Evolutionary conservation across 2,113 vertebrate species (phyloP), one percentile per base, ranked within the genome.

Genomic region (Myrmophylax atrothorax): DNA sequence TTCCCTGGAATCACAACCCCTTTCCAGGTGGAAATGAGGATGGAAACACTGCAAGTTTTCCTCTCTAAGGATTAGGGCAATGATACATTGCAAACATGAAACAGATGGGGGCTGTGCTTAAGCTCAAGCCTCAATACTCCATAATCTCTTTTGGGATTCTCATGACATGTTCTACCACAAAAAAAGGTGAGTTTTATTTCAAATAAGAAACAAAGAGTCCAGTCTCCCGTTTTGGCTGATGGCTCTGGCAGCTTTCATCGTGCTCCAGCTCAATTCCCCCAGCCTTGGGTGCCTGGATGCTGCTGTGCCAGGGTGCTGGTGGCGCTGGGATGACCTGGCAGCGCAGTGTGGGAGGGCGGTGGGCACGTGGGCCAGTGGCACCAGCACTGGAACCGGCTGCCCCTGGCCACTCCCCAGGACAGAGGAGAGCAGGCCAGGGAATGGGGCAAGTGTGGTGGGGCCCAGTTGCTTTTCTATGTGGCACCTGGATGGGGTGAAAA

Each of bases 121-220:
- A 66, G 8, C 44, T 44, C 60, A n/a, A 59, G 28, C 23, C 22
- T 53, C 20, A 29, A 24, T 9, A 4, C 22, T 1, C 23, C 50
- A 66, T 5, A 44, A 59, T 4, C 77, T 52, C 69, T 6, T 29
- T 46, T 10, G 4, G 14, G 26, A 15, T 50, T 52, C 52, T 50
- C 5, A 20, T 0, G 0, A 12, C 37, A 11, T 13, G 10, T 53
- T 22, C 7, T 55, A 60, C 4, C 28, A 2, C 1, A 26, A 18
- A 12, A 25, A 26, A 38, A 24, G n/a, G 31, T 18, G 19, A 26
- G 9, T 47, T 87, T 62, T 76, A 89, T 40, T 76, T 69, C 35
- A 89, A 68, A 22, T 68, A 68, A 29, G 53, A 46, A 31, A 35
- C 3, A 47, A 76, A 1, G 62, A 35, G 40, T 35, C 47, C 47